A percentile compares a stretch with the other conserved stretches of the same genome.
phyloP scores from a whole-genome alignment of 2,888 invertebrate species.

The Ophion slaviceki region DNA sequence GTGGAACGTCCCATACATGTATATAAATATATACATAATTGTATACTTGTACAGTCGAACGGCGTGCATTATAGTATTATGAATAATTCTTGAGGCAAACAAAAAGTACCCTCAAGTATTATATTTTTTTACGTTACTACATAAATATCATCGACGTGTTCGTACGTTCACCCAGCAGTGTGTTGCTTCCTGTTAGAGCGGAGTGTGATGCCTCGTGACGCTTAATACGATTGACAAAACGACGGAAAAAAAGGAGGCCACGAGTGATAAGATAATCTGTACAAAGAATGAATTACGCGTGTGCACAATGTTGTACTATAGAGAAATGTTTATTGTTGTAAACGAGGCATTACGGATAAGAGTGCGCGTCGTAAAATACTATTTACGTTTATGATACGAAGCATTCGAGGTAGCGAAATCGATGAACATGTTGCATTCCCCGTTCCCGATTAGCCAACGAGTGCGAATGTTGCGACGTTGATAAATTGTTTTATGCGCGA shows the following conservation, averaged over 20 bases:
- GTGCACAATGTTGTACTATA: slow-evolving; percentile 1
- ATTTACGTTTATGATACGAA: neutral
- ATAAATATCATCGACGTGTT: slow-evolving; percentile 33
- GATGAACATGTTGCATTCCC: neutral
- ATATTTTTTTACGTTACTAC: slow-evolving; percentile 58
- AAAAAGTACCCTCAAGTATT: slow-evolving; percentile 48
- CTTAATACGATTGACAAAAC: neutral
- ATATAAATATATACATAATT: slow-evolving; percentile 42
- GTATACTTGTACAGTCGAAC: slow-evolving; percentile 63
- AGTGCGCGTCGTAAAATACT: neutral
- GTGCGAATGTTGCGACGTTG: neutral
- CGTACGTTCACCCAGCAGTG: slow-evolving; percentile 34
- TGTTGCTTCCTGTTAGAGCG: slow-evolving; percentile 27
- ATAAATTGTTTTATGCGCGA: slow-evolving; percentile 1
- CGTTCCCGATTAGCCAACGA: neutral
- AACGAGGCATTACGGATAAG: slow-evolving; percentile 1
- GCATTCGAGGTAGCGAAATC: neutral
- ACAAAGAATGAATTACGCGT: slow-evolving; percentile 7
- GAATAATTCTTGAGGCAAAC: slow-evolving; percentile 48
- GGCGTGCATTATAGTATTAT: slow-evolving; percentile 64
- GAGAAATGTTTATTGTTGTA: slow-evolving; percentile 22
- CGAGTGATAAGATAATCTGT: slow-evolving; percentile 15
- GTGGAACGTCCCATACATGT: slow-evolving; percentile 24
- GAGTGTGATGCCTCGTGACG: neutral
- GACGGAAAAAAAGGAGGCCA: neutral